Evolutionary conservation across 2,797 vertebrate species (phyloP), one percentile per base, ranked within the genome.

Genomic region (Hemitrygon akajei): DNA sequence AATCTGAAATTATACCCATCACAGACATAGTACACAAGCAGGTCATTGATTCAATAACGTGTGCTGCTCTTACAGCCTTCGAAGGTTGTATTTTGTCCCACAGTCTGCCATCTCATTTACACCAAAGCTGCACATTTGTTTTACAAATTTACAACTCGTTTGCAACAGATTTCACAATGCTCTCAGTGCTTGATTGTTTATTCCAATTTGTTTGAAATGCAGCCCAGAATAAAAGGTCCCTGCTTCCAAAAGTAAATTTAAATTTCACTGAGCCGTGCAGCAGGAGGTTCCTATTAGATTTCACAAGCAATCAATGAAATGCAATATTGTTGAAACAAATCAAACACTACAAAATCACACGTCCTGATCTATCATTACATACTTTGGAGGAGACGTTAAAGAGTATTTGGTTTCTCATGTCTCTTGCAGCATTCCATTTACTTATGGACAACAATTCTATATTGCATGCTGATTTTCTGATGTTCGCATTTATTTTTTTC

Each of bases 361-460:
- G 47, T 40, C 37, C 69, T 92, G 37, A 92, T n/a, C 16, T 34
- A 14, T 5, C 30, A 34, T 18, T 6, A 14, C 69, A 25, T 71
- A 12, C 18, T 91, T 73, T 91, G 66, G 34, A 40, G 60, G 63
- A 91, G 87, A 91, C 63, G 9, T 91, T 91, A 71, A 69, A 91
- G 86, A 91, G n/a, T 71, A 34, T 20, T 71, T 37, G 63, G n/a
- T 66, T 89, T 89, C 22, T 37, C 47, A 47, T 47, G 30, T 27
- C 16, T 3, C 63, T 71, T 34, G 20, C 66, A 91, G 7, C 3
- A 11, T 71, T 86, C n/a, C 30, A 5, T 71, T 40, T 40, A 0
- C 34, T 34, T 91, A 27, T 11, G 80, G 20, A 25, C 22, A 82
- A 47, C 47, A 47, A 20, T 3, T 86, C 82, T 86, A 56, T 47